Percentiles rank a stretch among this genome's conserved stretches.
phyloP scores from a whole-genome alignment of 2,113 vertebrate genomes.

The Agelaius phoeniceus region DNA sequence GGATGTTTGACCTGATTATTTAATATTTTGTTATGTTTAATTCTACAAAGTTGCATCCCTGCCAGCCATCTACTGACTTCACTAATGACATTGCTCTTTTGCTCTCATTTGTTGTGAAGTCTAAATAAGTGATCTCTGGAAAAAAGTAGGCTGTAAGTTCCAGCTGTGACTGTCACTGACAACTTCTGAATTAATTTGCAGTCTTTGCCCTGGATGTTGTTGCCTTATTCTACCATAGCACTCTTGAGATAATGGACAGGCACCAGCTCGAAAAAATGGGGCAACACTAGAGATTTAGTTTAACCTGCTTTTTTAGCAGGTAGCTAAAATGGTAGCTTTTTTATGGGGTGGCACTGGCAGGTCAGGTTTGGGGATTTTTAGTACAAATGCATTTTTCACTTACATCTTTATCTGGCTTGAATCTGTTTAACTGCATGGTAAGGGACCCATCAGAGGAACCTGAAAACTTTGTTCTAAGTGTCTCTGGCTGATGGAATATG shows the following conservation, averaged over 20 bases:
- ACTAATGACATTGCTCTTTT: background rate
- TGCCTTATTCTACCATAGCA: background rate
- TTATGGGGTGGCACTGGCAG: background rate
- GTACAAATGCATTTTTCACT: background rate
- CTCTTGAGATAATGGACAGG: background rate
- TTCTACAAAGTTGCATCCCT: background rate
- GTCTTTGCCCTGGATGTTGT: rapidly evolving
- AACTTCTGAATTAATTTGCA: background rate
- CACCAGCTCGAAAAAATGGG: background rate
- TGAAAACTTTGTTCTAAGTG: background rate
- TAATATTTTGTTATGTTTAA: background rate
- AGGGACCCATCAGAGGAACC: background rate
- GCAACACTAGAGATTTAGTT: background rate
- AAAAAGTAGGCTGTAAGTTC: background rate
- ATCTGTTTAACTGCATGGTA: background rate
- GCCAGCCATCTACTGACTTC: background rate
- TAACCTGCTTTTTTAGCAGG: background rate
- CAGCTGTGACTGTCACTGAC: background rate
- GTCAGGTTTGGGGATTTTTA: background rate
- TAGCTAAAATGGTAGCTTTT: background rate
- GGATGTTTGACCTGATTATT: background rate
- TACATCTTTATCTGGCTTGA: background rate
- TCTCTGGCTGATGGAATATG: background rate
- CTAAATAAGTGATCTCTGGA: background rate
- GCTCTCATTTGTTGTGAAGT: background rate